These are phyloP conservation scores for Ictalurus furcatus DNA, from an alignment of 2,113 vertebrate genomes.

Conservation along the genomic window DNA sequence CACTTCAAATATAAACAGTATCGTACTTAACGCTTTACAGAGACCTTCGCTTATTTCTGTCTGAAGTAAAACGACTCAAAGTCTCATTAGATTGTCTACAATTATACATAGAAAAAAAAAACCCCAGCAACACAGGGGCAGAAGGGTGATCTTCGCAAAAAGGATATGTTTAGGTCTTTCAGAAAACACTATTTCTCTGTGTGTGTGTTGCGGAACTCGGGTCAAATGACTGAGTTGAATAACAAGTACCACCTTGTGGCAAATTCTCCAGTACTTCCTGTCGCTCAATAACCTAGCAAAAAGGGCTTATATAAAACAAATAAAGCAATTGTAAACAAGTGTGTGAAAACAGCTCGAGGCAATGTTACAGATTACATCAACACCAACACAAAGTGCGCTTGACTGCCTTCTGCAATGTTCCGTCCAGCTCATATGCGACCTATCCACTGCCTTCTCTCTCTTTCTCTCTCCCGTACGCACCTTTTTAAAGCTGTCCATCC, in stretches of 20 bases:
- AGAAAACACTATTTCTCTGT: background rate
- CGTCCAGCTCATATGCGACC: background rate
- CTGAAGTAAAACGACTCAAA: background rate
- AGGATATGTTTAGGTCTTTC: background rate
- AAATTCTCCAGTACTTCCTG: background rate
- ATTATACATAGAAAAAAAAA: background rate
- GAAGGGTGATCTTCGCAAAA: background rate
- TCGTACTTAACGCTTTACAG: too few relatives aligned
- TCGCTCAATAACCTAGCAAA: background rate
- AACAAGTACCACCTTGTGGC: background rate
- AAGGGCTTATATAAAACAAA: constrained; percentile 26
- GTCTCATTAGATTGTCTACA: background rate
- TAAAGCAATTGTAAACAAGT: background rate
- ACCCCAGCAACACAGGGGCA: background rate
- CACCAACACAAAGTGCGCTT: background rate
- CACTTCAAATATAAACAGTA: background rate
- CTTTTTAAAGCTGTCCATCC: constrained; percentile 15
- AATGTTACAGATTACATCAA: constrained; percentile 14
- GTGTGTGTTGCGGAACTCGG: background rate
- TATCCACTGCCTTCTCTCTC: background rate
- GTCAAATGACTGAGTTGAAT: constrained; percentile 3
- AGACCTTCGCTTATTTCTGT: background rate
- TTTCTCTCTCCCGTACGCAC: background rate
- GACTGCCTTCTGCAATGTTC: constrained; percentile 8
- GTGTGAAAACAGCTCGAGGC: constrained; percentile 18